Evolutionary conservation across 2,113 vertebrate genomes (phyloP).

Genomic region (Etia nguti): DNA sequence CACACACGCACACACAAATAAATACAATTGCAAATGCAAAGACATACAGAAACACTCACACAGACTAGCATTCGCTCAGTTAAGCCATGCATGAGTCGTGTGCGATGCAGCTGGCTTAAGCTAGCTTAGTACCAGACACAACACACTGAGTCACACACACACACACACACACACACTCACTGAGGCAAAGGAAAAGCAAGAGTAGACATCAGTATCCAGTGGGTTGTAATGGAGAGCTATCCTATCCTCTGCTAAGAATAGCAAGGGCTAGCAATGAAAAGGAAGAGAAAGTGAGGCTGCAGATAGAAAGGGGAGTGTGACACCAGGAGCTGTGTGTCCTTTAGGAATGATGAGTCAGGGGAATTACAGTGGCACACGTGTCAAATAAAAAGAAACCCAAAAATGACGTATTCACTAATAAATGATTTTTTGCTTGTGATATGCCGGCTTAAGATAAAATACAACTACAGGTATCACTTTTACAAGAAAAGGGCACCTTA

Average conservation of each 20-base stretch:
- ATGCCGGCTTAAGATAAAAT: not conserved
- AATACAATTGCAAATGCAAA: not conserved
- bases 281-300: constrained; percentile 16
- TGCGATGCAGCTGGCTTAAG: constrained; percentile 28
- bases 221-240: constrained; percentile 50
- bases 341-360: constrained; percentile 51
- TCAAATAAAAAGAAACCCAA: not conserved
- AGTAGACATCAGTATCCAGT: constrained; percentile 31
- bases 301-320: constrained; percentile 11
- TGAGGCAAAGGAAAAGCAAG: not conserved
- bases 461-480: not conserved
- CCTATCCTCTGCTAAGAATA: constrained; percentile 46
- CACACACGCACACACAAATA: not conserved
- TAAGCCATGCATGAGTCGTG: constrained; percentile 19
- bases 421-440: not conserved
- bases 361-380: not conserved
- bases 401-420: not conserved
- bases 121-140: constrained; percentile 4
- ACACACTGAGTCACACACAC: not conserved
- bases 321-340: constrained; percentile 29
- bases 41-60: constrained; percentile 17
- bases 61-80: constrained; percentile 6
- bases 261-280: constrained; percentile 12
- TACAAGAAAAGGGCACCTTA: not conserved
- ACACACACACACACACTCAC: not conserved